Base-by-base conservation (phyloP, 2,888 invertebrate species). In the Torymus aiolomorphi region DNA sequence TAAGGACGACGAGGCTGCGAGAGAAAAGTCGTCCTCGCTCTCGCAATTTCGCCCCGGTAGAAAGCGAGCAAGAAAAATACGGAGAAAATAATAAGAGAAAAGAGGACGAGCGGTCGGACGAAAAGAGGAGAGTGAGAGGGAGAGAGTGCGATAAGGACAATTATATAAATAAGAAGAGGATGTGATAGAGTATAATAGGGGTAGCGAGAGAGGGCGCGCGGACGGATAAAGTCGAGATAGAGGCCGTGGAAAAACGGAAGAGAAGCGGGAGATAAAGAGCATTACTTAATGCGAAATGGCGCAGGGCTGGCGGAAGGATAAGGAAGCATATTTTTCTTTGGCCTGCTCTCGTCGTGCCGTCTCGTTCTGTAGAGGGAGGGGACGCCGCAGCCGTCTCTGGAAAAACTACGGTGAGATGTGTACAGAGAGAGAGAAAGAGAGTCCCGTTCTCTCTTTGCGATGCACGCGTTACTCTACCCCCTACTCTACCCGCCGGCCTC, bases 301-400 rank as follows among this genome's bases (percentile, higher is more conserved):
- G 69, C 66, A 18, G 24, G 5, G 14, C 54, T 3, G 42, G 52
- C 18, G 61, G 67, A 65, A 66, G 76, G 76, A 76, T 69, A 76
- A 76, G 62, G 69, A 69, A 76, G 66, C 77, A 62, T 72, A 77
- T 77, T 77, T 77, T 77, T 71, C 76, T 76, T 76, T 52, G 63
- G 70, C 12, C 71, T 67, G 61, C 42, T 42, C 42, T 42, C 42
- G 8, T 42, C 42, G 42, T 42, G 8, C 42, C 42, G 42, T 42
- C 42, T 42, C 42, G 1, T 42, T 42, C 42, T 42, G 8, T 10
- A 42, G 42, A 42, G 42, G 42, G 42, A 42, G 42, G 42, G 8
- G n/a, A n/a, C n/a, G 42, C 42, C 8, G 42, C 42, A 1, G 8
- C 8, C 42, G 42, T 8, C 42, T 8, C 42, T 42, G 42, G 42